Base-by-base conservation (phyloP, 1,140 invertebrate species). In the Hycleus cichorii region DNA sequence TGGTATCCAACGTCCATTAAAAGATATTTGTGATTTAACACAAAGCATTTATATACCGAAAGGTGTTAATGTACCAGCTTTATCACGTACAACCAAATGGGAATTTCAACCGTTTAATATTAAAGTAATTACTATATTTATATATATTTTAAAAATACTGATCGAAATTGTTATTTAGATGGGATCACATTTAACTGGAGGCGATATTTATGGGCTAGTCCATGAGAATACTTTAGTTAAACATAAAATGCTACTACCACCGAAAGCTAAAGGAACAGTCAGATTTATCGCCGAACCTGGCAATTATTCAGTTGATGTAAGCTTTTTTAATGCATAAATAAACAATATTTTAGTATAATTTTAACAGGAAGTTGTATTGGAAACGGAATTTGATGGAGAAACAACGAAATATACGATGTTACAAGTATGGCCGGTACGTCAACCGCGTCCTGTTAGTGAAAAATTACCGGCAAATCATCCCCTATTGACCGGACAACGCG, bases 41-140 rank as follows among this genome's bases (percentile, higher is more conserved):
- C 80, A 87, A 66, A 95, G 91, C 69, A 99, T 99, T 76, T 99
- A 99, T 80, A 99, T 99, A 77, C 97, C 97, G 8, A 98, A 98
- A 77, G 97, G 97, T 78, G 83, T 99, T 2, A 98, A 98, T 74
- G 86, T 91, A 47, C 95, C 95, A 12, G 84, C 91, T 11, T 75
- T 99, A 9, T 92, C 90, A n/a, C 81, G 90, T 57, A 85, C 84
- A 1, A 75, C 79, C 44, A 78, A 83, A 46, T 99, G 97, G 97
- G 95, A 99, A 58, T 99, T 97, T 76, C 86, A 87, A 74, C 94
- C 95, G 0, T 62, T 85, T 8, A 87, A 89, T 69, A 85, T 97
- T 42, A 93, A 92, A 74, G 90, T 90, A 73, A 18, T 18, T 1
- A 18, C 18, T 18, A 18, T 18, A 18, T 18, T 18, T 18, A 18